Conservation (phyloP, 35 echinoderm and acorn worm species). For the Diadema setosum region DNA sequence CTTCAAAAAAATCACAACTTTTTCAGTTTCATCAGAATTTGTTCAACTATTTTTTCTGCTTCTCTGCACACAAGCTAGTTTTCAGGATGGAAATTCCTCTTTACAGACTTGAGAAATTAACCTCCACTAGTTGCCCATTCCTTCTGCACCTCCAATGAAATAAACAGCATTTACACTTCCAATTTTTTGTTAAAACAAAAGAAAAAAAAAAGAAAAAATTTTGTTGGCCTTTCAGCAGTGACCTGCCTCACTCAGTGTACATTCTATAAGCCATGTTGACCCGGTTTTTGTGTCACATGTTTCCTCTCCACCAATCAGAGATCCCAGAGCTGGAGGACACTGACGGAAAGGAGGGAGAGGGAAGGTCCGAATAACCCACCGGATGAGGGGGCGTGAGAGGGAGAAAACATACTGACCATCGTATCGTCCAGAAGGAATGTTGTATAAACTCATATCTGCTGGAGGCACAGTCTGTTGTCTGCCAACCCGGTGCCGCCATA, state of each 20-base stretch:
- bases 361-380: not conserved
- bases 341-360: not conserved
- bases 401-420: no score
- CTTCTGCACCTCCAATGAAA: not conserved
- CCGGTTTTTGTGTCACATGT: not conserved
- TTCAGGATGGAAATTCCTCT: no score
- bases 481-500: no score
- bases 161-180: not conserved
- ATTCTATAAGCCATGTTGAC: not conserved
- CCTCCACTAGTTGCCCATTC: not conserved
- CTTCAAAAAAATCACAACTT: not conserved
- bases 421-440: no score
- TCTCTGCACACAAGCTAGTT: no score
- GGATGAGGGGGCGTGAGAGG: no score
- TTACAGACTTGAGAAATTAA: not conserved
- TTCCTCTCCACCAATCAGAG: not conserved
- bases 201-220: not conserved
- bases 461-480: no score
- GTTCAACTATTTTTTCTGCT: no score
- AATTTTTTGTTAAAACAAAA: not conserved
- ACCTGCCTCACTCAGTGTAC: not conserved
- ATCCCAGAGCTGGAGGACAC: not conserved
- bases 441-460: no score
- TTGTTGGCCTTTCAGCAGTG: not conserved
- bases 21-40: not conserved